phyloP scores from a whole-genome alignment of 2,888 invertebrate genomes.

The Drosophila hamatofila region DNA sequence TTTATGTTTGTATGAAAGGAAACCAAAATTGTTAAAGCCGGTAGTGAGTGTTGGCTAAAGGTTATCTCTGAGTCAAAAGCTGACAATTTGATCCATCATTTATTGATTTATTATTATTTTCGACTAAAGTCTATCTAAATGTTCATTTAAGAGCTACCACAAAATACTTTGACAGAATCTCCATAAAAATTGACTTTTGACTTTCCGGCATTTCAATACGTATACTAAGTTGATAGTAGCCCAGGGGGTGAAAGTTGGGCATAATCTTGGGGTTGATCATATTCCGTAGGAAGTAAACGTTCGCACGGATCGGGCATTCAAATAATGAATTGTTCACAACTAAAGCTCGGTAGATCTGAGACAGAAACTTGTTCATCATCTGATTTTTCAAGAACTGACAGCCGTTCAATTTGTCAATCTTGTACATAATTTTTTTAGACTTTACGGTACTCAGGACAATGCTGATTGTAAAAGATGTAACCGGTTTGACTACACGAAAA shows the following conservation, averaged over 20 bases:
- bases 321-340: slow-evolving; percentile 45
- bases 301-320: slow-evolving; percentile 47
- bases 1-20: too few species aligned
- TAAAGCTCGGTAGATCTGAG: slow-evolving; percentile 16
- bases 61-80: too few species aligned
- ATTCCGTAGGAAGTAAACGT: slow-evolving; percentile 41
- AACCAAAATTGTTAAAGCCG: too few species aligned
- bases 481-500: slow-evolving; percentile 32
- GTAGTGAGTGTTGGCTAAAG: too few species aligned
- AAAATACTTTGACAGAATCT: slow-evolving; percentile 35
- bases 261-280: background rate
- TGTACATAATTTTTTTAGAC: slow-evolving; percentile 31
- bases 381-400: slow-evolving; percentile 45
- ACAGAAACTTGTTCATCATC: slow-evolving; percentile 35
- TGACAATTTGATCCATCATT: background rate
- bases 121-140: background rate
- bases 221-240: slow-evolving; percentile 27
- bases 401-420: slow-evolving; percentile 34
- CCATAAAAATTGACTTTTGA: slow-evolving; percentile 28
- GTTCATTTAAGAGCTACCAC: slow-evolving; percentile 3
- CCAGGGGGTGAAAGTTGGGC: slow-evolving; percentile 21
- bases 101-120: background rate
- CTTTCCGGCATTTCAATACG: slow-evolving; percentile 24
- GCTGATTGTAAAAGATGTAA: slow-evolving; percentile 16
- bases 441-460: slow-evolving; percentile 10